Evolutionary conservation across 2,797 vertebrate species (phyloP).

Genomic region (Silurus lanzhouensis): DNA sequence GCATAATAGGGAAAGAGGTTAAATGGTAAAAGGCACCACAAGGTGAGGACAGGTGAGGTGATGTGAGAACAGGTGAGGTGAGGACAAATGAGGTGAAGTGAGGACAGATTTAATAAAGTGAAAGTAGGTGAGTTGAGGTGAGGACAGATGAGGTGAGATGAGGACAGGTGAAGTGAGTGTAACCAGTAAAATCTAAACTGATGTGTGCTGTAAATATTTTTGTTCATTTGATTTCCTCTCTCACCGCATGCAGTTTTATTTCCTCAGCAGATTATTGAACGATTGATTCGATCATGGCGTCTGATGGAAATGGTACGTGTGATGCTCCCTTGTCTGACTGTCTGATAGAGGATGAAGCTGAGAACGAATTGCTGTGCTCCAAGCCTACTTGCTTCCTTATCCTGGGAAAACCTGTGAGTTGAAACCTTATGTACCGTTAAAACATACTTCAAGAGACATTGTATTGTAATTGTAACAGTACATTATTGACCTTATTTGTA

Average conservation of each 20-base stretch:
- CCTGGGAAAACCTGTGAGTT: slow-evolving; percentile 90
- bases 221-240: background rate
- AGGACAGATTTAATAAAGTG: no score
- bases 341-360: slow-evolving; percentile 85
- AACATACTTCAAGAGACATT: background rate
- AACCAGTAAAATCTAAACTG: no score
- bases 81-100: no score
- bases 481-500: background rate
- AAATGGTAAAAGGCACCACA: no score
- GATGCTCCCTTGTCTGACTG: slow-evolving; percentile 73
- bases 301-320: slow-evolving; percentile 45
- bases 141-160: no score
- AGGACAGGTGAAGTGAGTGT: no score
- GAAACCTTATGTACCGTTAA: background rate
- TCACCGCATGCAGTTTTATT: background rate
- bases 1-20: no score
- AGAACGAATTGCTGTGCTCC: slow-evolving; percentile 75
- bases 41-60: no score
- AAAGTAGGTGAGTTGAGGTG: no score
- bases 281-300: slow-evolving; percentile 61
- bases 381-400: slow-evolving; percentile 88
- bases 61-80: no score
- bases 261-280: background rate
- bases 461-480: background rate
- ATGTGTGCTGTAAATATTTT: no score